Conservation (phyloP, 2,797 vertebrate species). For the Acrossocheilus wenchowensis region DNA sequence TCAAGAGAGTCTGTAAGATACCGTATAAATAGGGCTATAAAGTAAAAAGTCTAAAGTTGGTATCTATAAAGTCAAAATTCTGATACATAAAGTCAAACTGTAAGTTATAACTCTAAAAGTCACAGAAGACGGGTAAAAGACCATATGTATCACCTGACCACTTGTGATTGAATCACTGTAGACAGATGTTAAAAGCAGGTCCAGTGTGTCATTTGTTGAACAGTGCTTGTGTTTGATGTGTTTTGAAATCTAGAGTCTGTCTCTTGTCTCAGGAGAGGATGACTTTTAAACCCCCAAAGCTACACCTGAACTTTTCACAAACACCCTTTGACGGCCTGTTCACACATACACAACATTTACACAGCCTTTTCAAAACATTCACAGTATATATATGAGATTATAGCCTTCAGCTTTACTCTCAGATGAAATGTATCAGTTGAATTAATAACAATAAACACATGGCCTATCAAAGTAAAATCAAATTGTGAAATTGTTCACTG, state of each 20-base stretch:
- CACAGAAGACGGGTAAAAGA: not conserved
- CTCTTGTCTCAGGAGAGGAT: not conserved
- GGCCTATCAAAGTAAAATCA: not conserved
- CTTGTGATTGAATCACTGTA: not conserved
- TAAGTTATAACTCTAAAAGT: not conserved
- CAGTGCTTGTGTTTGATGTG: not conserved
- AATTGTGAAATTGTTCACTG: not conserved
- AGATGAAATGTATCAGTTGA: not conserved
- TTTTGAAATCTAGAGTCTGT: constrained; percentile 26
- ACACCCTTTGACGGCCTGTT: constrained; percentile 18
- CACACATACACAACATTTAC: not conserved
- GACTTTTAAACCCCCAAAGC: constrained; percentile 24
- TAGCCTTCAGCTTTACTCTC: not conserved
- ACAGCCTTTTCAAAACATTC: not conserved
- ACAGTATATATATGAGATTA: not conserved
- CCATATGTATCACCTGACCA: not conserved
- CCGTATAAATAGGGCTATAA: not conserved
- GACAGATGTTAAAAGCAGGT: constrained; percentile 20
- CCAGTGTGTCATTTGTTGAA: not conserved
- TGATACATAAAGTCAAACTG: not conserved
- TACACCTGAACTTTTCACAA: constrained; percentile 21
- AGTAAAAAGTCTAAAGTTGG: not conserved
- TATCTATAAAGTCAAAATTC: not conserved
- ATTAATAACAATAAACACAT: not conserved
- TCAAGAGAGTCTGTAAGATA: not conserved